Percentiles rank a stretch among this genome's conserved stretches.
phyloP scores from a whole-genome alignment of 2,888 invertebrate genomes.

The Osedax frankpressi region DNA sequence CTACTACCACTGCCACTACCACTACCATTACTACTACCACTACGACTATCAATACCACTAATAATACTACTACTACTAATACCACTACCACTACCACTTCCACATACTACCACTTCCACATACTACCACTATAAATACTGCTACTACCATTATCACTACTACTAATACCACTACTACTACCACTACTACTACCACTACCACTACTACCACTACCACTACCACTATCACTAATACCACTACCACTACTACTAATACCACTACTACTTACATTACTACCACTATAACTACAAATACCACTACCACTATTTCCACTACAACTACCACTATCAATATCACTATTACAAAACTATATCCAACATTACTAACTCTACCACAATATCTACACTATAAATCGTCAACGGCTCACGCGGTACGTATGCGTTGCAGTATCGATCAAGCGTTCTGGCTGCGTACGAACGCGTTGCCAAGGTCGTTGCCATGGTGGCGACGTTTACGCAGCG shows the following conservation, averaged over 20 bases:
- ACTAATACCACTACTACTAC: neutral
- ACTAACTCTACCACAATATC: neutral
- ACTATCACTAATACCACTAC: constrained; percentile 22
- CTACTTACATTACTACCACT: constrained; percentile 22
- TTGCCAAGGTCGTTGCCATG: no score
- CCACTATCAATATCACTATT: neutral
- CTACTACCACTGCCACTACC: constrained; percentile 18
- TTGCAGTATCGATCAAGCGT: no score
- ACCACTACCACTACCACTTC: neutral
- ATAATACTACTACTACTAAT: neutral
- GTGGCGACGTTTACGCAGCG: no score
- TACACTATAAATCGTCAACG: no score
- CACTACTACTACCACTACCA: constrained; percentile 13
- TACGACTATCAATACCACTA: neutral
- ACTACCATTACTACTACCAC: neutral
- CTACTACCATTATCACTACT: constrained; percentile 8
- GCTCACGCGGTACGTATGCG: no score
- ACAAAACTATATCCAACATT: neutral
- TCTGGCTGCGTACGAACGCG: no score
- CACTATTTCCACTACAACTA: constrained; percentile 14
- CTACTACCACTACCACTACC: constrained; percentile 22
- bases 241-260: constrained; percentile 22
- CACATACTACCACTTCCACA: no score
- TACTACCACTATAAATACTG: constrained; percentile 16
- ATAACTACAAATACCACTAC: constrained; percentile 21